These are phyloP conservation scores for Chaetodon trifascialis DNA, from an alignment of 2,113 vertebrate genomes.

Conservation along the genomic window DNA sequence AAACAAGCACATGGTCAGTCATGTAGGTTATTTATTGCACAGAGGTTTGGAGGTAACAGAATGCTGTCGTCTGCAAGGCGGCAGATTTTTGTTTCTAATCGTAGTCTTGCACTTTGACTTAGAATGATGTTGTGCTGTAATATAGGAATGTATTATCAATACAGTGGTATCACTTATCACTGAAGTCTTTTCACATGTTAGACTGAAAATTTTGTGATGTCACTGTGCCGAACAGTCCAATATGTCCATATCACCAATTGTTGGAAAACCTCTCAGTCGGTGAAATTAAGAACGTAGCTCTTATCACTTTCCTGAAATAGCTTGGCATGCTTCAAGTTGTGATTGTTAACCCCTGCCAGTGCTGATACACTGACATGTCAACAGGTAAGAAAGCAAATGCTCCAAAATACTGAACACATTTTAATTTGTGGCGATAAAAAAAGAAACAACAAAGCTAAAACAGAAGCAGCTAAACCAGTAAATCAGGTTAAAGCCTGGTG, in stretches of 20 bases:
- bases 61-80: not conserved
- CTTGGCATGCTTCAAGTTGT: not conserved
- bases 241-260: not conserved
- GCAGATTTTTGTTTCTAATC: not conserved
- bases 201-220: not conserved
- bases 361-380: not conserved
- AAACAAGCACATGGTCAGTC: not conserved
- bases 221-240: not conserved
- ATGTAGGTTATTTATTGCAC: constrained; percentile 6
- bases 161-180: not conserved
- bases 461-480: constrained; percentile 36
- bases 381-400: not conserved
- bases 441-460: not conserved
- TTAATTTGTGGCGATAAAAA: not conserved
- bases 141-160: not conserved
- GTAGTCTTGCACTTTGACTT: not conserved
- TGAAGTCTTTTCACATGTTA: not conserved
- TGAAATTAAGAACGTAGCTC: not conserved
- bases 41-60: not conserved
- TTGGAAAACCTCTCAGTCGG: not conserved
- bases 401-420: not conserved
- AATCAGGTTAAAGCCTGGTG: constrained; percentile 28
- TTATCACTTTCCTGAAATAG: not conserved
- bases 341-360: not conserved
- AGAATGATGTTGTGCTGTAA: not conserved